Evolutionary conservation across 1,140 invertebrate species (phyloP).

Genomic region (Papilio xuthus): DNA sequence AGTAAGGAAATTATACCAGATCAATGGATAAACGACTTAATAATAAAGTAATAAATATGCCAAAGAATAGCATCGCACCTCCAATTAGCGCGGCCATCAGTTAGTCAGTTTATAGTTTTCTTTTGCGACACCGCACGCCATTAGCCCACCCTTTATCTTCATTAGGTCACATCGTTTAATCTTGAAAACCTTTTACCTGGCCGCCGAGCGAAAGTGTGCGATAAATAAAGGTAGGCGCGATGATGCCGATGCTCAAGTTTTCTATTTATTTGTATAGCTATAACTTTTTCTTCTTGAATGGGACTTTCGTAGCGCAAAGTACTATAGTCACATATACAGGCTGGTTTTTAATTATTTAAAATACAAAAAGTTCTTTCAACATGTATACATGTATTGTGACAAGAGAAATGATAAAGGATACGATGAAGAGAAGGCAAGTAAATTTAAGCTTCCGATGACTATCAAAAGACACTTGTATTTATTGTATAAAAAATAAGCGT

Average conservation of each 20-base stretch:
- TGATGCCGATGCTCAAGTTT: background rate
- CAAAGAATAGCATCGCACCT: conserved; percentile 44
- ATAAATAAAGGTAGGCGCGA: conserved; percentile 29
- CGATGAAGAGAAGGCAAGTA: no score
- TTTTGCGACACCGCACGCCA: conserved; percentile 49
- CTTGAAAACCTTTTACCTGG: conserved; percentile 54
- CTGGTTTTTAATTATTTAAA: no score
- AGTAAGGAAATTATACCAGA: conserved; percentile 36
- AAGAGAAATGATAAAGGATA: no score
- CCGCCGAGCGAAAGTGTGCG: background rate
- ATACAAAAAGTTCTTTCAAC: no score
- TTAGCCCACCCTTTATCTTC: conserved; percentile 57
- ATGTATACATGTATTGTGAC: no score
- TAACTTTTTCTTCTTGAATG: background rate
- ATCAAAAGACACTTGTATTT: no score
- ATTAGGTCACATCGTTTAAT: conserved; percentile 53
- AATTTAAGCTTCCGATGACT: no score
- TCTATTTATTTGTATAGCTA: background rate
- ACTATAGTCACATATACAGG: background rate
- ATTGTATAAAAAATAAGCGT: no score
- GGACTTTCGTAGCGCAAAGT: background rate
- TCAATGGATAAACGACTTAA: conserved; percentile 39
- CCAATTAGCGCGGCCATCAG: conserved; percentile 47
- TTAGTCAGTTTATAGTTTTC: conserved; percentile 47
- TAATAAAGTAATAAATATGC: conserved; percentile 53